phyloP scores from a whole-genome alignment of 2,888 invertebrate genomes.

The Lordiphosa andalusiaca region DNA sequence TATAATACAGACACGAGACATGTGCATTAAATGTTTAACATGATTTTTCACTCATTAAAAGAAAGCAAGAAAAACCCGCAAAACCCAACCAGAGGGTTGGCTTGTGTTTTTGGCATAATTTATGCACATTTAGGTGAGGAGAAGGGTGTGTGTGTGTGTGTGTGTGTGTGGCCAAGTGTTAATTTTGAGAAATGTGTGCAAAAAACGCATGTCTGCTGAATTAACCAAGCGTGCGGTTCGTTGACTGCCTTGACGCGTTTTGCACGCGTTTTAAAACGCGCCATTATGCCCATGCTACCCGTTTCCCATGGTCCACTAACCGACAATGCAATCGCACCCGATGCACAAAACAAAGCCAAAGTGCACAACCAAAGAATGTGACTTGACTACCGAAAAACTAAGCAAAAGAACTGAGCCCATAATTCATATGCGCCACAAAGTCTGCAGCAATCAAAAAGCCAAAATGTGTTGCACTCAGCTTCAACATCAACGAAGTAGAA shows the following conservation, averaged over 20 bases:
- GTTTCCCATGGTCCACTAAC: conserved; percentile 72
- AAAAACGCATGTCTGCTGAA: conserved; percentile 20
- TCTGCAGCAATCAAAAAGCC: conserved; percentile 74
- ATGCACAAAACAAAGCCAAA: conserved; percentile 53
- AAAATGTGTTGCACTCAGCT: conserved; percentile 29
- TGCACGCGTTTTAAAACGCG: conserved; percentile 42
- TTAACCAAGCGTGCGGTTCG: conserved; percentile 27
- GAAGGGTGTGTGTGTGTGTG: conserved; percentile 12
- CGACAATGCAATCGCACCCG: conserved; percentile 46
- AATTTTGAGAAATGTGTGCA: conserved; percentile 55
- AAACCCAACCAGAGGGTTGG: conserved; percentile 51
- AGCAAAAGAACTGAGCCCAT: conserved; percentile 42
- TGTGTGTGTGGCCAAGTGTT: conserved; percentile 57
- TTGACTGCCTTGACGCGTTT: conserved; percentile 34
- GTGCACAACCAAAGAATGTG: conserved; percentile 68
- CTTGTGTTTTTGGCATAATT: conserved; percentile 70
- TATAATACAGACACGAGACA: conserved; percentile 37
- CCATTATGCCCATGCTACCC: not conserved
- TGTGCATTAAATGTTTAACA: conserved; percentile 72
- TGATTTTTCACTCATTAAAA: conserved; percentile 72
- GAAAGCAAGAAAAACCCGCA: conserved; percentile 15
- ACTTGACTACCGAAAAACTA: conserved; percentile 48
- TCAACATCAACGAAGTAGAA: conserved; percentile 3
- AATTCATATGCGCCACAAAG: conserved; percentile 79
- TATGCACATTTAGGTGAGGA: conserved; percentile 51